Evolutionary conservation across 1,140 invertebrate species (phyloP), one percentile per base, ranked within the genome.

Genomic region (Luehdorfia chinensis): DNA sequence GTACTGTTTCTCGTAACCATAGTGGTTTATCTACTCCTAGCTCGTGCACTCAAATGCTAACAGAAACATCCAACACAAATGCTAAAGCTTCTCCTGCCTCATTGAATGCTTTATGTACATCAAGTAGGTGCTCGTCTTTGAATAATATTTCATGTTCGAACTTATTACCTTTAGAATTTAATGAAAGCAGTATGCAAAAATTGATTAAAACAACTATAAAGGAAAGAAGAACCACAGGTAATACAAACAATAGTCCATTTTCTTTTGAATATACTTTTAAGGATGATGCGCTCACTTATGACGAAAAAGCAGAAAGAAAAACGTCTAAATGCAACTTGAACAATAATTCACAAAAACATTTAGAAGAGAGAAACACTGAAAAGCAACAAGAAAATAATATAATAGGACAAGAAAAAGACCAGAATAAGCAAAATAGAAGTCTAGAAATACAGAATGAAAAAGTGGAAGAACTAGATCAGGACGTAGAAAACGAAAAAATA

Each of bases 101-200:
- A 13, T 2, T 12, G 1, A 31, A 9, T 11, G n/a, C n/a, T 31
- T 31, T 12, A 11, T 31, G 28, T 5, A 31, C 28, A 31, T 31
- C 28, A 31, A 31, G 28, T 9, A 31, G 28, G 27, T 53, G 37
- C 37, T 47, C 44, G 43, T 53, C 50, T 53, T 53, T 53, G 19
- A 47, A 53, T 43, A 53, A 53, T 47, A 53, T 47, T 47, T 53
- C 44, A 43, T 47, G 33, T 47, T 47, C 23, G 6, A 3, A 27
- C 23, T 31, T 31, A 31, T 31, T 31, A 13, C 28, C 28, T 11
- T 31, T 31, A 47, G 50, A 53, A 53, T 12, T 53, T 53, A 34
- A 53, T 53, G 45, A 47, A 16, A 53, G 14, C 13, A 47, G 45
- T 18, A 53, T 53, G 44, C 45, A 43, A 47, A 53, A 43, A 47